A percentile compares a stretch with the other conserved stretches of the same genome.
Evolutionary conservation across 1,140 invertebrate species (phyloP).

Genomic region (Habropoda laboriosa): DNA sequence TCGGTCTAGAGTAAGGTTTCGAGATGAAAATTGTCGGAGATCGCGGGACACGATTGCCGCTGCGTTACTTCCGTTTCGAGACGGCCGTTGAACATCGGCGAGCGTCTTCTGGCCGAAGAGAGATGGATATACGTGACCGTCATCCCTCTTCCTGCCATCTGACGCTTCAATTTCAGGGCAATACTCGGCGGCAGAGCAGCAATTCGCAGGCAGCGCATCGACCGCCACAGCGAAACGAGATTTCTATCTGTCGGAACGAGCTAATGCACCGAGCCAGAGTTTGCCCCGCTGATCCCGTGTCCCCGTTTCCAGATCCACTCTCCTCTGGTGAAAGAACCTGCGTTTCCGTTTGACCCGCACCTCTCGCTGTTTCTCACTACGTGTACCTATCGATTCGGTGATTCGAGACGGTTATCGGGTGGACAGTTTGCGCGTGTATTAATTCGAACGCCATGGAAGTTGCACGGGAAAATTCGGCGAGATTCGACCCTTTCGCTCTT

Average conservation of each 20-base stretch:
- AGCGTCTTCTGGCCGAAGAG: neutral
- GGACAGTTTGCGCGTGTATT: too few species aligned
- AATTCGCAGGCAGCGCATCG: conserved; percentile 46
- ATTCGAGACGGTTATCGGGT: too few species aligned
- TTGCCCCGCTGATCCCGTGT: conserved; percentile 18
- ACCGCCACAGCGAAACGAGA: conserved; percentile 52
- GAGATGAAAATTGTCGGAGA: neutral
- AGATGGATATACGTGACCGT: conserved; percentile 28
- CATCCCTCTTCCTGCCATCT: conserved; percentile 52
- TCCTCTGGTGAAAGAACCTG: conserved; percentile 20
- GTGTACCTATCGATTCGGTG: neutral
- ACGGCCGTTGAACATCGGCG: conserved; percentile 14
- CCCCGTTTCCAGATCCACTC: conserved; percentile 1
- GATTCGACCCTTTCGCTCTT: too few species aligned
- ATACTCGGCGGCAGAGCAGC: conserved; percentile 51
- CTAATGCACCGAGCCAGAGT: conserved; percentile 43
- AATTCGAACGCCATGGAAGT: too few species aligned
- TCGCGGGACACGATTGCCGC: neutral
- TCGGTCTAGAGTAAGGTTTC: neutral
- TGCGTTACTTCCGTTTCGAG: neutral
- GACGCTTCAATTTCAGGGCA: conserved; percentile 60
- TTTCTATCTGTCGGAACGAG: conserved; percentile 53
- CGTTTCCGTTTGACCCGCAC: conserved; percentile 6
- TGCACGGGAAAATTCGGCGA: too few species aligned
- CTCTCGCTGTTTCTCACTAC: too few species aligned